Evolutionary conservation across 1,140 invertebrate species (phyloP), one percentile per base, ranked within the genome.

Genomic region (Drosophila tropicalis): DNA sequence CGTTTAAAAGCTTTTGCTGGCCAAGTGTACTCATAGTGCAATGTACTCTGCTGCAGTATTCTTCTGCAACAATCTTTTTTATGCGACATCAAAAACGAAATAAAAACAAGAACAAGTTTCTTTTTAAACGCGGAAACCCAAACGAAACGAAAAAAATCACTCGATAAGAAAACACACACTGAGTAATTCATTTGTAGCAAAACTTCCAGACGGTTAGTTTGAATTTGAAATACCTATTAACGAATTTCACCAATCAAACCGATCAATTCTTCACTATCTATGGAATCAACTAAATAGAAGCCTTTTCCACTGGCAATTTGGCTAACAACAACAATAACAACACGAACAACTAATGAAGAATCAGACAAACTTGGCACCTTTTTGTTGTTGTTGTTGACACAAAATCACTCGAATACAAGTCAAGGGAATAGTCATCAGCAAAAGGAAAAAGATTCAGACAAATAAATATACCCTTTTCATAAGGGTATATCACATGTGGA

Each of bases 21-120:
- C 7, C 56, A 19, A 19, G n/a, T 36, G 32, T 5, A 36, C 34
- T 58, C 56, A 58, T 58, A 58, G 56, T 58, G 56, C 56, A 58
- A 58, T 58, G 56, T 58, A 36, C 56, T 58, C 32, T 32, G 56
- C 1, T 29, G 5, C n/a, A 58, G 29, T 55, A 58, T 51, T 51
- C 15, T 44, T 51, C 44, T 22, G 44, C 44, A 51, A 12, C 19
- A 51, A 51, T 51, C 44, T 51, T 5, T 51, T 29, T 51, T 2
- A 51, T 51, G 44, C 19, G 44, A 51, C 17, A 51, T 51, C 17
- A 36, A 36, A 36, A 36, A 36, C 36, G 12, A 39, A 39, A 36
- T 12, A 12, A 36, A 39, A 39, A 51, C 44, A 10, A 12, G 12
- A 51, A 12, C 7, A 34, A 36, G 25, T 36, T 34, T n/a, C 19